Evolutionary conservation across 2,888 invertebrate genomes (phyloP), one percentile per base, ranked within the genome.

Genomic region (Chouioia cunea): DNA sequence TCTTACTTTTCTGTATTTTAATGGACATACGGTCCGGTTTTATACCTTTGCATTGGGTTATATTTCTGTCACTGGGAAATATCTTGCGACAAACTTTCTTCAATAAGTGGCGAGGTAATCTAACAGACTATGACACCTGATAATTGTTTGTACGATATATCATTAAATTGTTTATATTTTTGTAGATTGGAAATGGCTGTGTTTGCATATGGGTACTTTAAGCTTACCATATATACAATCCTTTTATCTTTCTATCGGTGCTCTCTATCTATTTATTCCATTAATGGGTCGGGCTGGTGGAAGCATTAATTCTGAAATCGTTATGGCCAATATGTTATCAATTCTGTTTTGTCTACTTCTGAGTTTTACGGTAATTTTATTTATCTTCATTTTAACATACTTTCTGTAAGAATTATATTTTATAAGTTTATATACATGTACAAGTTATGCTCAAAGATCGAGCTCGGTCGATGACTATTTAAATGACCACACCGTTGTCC

Each of bases 281-380:
- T 89, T 96, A 76, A 91, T 92, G 92, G 96, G 94, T 2, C 89
- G 95, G 78, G 88, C 90, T 46, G 94, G 94, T 60, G 88, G 91
- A 43, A 88, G 89, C 60, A 87, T 90, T 71, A 91, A 92, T 80
- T 91, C 93, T 1, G 95, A 95, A 87, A 87, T 92, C 66, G 83
- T 91, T 67, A 87, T 92, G 70, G 90, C 89, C 14, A 82, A 86
- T 57, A 87, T 88, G 86, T 81, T 87, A 67, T 86, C 87, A 47
- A 76, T 86, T 62, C 73, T 87, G 43, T 88, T 87, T 76, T 85
- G 85, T 15, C 76, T 88, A 16, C 79, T 89, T 23, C 82, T 89
- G 70, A 87, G 87, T 79, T 88, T 87, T 65, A 82, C 80, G 77
- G 85, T 85, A 80, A 81, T 71, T 36, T 36, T 6, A 36, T 36